Evolutionary conservation across 2,113 vertebrate species (phyloP), one percentile per base, ranked within the genome.

Genomic region (Coracopsis vasa): DNA sequence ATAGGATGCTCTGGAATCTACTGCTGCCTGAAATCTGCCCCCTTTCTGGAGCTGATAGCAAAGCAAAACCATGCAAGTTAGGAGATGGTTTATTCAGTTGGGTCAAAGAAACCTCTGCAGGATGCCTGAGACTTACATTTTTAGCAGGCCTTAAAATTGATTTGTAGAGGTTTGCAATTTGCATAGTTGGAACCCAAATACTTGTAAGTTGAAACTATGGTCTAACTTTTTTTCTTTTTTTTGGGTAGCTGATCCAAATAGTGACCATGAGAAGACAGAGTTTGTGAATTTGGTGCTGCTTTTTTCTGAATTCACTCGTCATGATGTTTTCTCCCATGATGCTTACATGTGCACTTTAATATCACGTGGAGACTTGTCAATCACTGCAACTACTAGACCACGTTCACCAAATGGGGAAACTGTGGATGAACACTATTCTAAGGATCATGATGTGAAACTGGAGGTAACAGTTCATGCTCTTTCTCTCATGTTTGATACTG

Each of bases 281-380:
- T 98, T 98, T 79, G 95, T 98, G 91, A 98, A 98, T 64, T 80
- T 98, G 94, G 98, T 98, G 93, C 97, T 98, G 93, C 97, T 98
- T 19, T 98, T 98, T 44, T 98, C 97, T 2, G 98, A 98, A 79
- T 98, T 98, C 87, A 98, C 98, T 93, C 95, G 97, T 7, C 98
- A 98, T 1, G 98, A 98, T 3, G 97, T 98, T 61, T 98, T 98
- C 79, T 98, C 98, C 16, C 98, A 98, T 0, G 98, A 98, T 5
- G 98, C 98, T 0, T 98, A 98, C 81, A 98, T 98, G 98, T 98
- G 98, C 88, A 98, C 98, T n/a, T 96, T 98, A 50, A 98, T 98
- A 77, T 98, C 98, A 3, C 97, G 98, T 0, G 98, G 98, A 53
- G 98, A 98, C 82, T 29, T 98, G 89, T 97, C 98, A 0, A 31